Base-by-base conservation (phyloP, 2,888 invertebrate species). In the Drosophila leonis region DNA sequence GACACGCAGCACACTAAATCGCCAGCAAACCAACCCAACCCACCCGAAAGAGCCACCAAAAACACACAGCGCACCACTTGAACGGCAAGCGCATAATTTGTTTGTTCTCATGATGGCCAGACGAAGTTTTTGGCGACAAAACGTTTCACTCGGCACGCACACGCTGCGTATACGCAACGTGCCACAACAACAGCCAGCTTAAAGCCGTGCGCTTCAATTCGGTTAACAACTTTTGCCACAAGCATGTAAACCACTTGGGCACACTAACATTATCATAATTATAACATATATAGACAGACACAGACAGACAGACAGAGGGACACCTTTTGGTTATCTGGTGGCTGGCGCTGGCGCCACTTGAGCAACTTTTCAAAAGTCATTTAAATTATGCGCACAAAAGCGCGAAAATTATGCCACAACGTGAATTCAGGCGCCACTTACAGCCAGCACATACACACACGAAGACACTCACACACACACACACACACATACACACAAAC, bases 321-420 rank as follows among this genome's bases (percentile, higher is more conserved):
- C 63, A 78, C 75, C 78, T 76, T 70, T 64, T 63, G 65, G 75
- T 82, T 83, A 84, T 82, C 84, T 83, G 55, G 65, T 61, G 66
- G 65, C 67, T 65, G 68, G 59, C 65, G 70, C 56, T 72, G 75
- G 72, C 76, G 74, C 62, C 80, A 83, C 83, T 88, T 83, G 75
- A 80, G 81, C 60, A 83, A 88, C 88, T 87, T 87, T 88, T 85
- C 83, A 87, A 88, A 87, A 87, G 86, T 87, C 86, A 88, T 87
- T 87, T 88, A 87, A 88, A 87, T 87, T 88, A 88, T 87, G 86
- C 75, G 77, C 86, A 83, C 85, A 84, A 87, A 87, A 85, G 82
- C 86, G 81, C 85, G 83, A 85, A 82, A 86, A 87, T 85, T 85
- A 87, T 86, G 87, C 87, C 83, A 87, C 68, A 73, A 73, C 75